These are phyloP conservation scores for Craseonycteris thonglongyai DNA, from an alignment of 2,113 vertebrate genomes.

Conservation along the genomic window DNA sequence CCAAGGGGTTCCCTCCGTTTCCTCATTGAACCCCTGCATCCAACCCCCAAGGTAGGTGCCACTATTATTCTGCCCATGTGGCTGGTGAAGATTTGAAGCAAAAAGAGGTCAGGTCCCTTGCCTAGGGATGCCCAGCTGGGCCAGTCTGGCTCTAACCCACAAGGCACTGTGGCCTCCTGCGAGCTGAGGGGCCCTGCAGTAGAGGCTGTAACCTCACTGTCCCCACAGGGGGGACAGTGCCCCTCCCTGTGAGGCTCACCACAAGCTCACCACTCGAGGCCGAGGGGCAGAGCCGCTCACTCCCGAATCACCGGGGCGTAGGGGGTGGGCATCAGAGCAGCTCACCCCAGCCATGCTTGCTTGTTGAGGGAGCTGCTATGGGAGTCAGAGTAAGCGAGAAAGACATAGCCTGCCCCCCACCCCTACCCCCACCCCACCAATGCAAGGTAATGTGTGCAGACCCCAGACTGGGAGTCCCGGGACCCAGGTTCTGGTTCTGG, in stretches of 20 bases:
- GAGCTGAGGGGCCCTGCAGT: neutral
- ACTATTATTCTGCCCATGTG: neutral
- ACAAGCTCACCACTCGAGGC: neutral
- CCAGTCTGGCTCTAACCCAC: neutral
- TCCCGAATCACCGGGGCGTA: neutral
- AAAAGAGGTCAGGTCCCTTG: neutral
- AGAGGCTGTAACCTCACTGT: neutral
- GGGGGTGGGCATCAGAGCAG: rapidly evolving
- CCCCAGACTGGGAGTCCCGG: neutral
- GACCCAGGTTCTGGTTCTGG: neutral
- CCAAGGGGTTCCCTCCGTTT: neutral
- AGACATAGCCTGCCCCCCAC: neutral
- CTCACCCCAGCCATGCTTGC: rapidly evolving
- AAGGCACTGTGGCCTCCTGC: neutral
- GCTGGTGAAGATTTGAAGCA: neutral
- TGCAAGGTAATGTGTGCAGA: no score
- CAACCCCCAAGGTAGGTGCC: neutral
- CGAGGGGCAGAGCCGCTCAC: neutral
- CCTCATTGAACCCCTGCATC: neutral
- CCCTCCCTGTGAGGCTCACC: neutral
- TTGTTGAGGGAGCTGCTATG: neutral
- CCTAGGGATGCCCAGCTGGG: neutral
- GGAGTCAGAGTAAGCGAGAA: neutral
- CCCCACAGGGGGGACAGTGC: neutral
- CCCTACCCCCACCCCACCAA: no score